A percentile compares a stretch with the other conserved stretches of the same genome.
These are phyloP conservation scores for Fragum fragum DNA, from an alignment of 2,888 invertebrate genomes.

Conservation along the genomic window DNA sequence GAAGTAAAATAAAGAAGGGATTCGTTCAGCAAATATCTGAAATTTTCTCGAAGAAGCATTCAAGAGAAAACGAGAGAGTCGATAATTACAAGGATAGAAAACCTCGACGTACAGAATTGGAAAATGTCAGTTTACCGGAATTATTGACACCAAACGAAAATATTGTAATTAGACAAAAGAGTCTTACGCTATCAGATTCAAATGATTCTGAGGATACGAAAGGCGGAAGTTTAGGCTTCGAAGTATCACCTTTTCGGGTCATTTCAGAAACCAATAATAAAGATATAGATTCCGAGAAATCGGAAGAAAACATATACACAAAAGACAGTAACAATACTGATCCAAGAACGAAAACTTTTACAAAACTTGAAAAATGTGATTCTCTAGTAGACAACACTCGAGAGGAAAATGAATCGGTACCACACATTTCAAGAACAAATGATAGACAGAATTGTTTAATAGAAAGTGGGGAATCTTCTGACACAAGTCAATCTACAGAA, in stretches of 20 bases:
- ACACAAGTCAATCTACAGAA: background rate
- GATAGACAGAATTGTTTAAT: too few relatives aligned
- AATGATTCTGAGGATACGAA: background rate
- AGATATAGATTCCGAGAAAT: too few relatives aligned
- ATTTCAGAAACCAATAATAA: background rate
- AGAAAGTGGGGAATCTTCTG: too few relatives aligned
- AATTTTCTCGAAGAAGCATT: conserved; percentile 35
- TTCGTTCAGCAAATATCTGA: conserved; percentile 60
- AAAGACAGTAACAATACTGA: too few relatives aligned
- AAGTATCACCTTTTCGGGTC: conserved; percentile 41
- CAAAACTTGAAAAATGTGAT: too few relatives aligned
- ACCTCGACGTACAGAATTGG: background rate
- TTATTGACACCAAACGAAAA: conserved; percentile 44
- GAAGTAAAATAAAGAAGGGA: conserved; percentile 52
- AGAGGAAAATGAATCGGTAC: too few relatives aligned
- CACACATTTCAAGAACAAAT: too few relatives aligned
- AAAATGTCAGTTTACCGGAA: background rate
- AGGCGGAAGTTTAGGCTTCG: conserved; percentile 49
- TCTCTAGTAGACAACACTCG: too few relatives aligned
- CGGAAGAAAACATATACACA: too few relatives aligned
- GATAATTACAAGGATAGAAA: background rate
- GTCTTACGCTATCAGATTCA: background rate
- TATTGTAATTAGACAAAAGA: conserved; percentile 21
- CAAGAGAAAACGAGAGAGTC: background rate
- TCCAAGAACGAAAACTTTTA: too few relatives aligned